Conservation (phyloP, 1,140 invertebrate genomes). For the Myzus persicae region DNA sequence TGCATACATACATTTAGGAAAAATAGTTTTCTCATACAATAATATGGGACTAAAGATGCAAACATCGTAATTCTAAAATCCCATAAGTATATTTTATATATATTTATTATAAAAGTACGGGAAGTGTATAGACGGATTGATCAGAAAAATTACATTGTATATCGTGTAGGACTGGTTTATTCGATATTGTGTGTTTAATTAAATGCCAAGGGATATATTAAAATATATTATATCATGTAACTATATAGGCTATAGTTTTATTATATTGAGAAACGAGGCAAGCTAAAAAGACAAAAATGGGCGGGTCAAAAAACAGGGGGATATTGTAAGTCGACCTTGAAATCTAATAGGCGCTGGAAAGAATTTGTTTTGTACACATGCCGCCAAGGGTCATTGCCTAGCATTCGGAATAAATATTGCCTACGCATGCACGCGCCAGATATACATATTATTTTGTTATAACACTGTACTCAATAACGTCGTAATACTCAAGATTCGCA, state of each 20-base stretch:
- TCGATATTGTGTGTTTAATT: neutral
- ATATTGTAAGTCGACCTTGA: conserved; percentile 29
- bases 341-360: neutral
- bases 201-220: conserved; percentile 21
- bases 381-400: conserved; percentile 35
- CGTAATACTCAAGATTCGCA: neutral
- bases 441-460: neutral
- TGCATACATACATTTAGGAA: neutral
- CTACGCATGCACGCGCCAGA: neutral
- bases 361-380: conserved; percentile 2
- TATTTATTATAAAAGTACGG: neutral
- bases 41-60: neutral
- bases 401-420: conserved; percentile 31
- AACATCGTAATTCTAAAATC: neutral
- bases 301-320: conserved; percentile 11
- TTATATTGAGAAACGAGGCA: conserved; percentile 18
- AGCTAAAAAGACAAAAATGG: conserved; percentile 16
- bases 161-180: neutral
- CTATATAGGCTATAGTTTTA: neutral
- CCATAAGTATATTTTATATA: neutral
- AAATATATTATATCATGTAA: neutral
- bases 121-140: neutral
- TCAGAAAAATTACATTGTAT: neutral
- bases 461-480: neutral
- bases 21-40: neutral